phyloP scores from a whole-genome alignment of 2,797 vertebrate genomes.

The Sebastes vulpes region DNA sequence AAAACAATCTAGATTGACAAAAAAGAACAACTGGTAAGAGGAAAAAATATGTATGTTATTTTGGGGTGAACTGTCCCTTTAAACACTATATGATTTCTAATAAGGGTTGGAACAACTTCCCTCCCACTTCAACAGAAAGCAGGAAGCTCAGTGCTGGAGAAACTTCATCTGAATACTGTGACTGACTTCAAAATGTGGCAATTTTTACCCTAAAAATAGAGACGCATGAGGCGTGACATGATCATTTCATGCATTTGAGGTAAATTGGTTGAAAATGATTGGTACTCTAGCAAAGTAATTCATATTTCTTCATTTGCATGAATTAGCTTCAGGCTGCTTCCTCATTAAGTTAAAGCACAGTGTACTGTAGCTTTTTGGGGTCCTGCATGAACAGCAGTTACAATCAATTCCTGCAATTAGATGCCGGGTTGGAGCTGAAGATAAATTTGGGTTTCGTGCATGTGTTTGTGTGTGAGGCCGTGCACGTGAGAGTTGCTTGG shows the following conservation, averaged over 20 bases:
- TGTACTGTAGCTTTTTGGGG: neutral
- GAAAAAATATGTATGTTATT: no score
- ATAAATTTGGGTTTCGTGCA: neutral
- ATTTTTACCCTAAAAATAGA: neutral
- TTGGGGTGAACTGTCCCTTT: neutral
- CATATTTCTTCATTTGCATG: conserved; percentile 22
- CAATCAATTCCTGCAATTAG: neutral
- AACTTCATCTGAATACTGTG: neutral
- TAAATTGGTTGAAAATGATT: conserved; percentile 37
- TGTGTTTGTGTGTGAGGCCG: neutral
- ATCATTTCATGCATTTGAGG: conserved; percentile 24
- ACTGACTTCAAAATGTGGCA: neutral
- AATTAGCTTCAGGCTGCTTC: conserved; percentile 15
- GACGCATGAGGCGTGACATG: neutral
- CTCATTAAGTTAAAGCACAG: neutral
- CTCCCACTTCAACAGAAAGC: neutral
- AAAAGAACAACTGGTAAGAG: no score
- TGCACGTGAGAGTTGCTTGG: neutral
- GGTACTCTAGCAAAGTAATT: neutral
- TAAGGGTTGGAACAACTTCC: neutral
- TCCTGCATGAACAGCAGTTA: neutral
- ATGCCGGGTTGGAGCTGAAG: neutral
- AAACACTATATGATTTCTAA: neutral
- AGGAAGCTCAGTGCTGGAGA: neutral
- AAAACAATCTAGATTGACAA: no score